Evolutionary conservation across 2,113 vertebrate genomes (phyloP).

Genomic region (Nothoprocta perdicaria): DNA sequence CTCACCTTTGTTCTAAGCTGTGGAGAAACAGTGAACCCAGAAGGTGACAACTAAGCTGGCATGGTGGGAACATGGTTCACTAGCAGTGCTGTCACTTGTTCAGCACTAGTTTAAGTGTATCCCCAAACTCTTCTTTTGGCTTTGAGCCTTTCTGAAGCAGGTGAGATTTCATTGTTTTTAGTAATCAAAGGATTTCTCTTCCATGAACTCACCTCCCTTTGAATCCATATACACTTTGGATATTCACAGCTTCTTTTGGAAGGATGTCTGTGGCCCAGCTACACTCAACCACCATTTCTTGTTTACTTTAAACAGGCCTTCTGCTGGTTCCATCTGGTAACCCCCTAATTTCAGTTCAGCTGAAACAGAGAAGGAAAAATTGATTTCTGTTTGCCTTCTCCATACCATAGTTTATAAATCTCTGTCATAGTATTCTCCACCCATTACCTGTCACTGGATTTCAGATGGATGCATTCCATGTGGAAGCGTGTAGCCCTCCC

Average conservation of each 20-base stretch:
- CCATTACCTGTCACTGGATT: background rate
- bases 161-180: background rate
- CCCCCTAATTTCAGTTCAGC: background rate
- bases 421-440: background rate
- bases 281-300: background rate
- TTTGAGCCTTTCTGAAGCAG: background rate
- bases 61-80: background rate
- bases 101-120: background rate
- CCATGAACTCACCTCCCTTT: background rate
- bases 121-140: background rate
- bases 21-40: background rate
- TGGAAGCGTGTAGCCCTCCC: background rate
- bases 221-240: background rate
- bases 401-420: background rate
- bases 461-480: background rate
- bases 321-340: background rate
- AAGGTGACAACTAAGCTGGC: background rate
- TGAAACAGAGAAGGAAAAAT: background rate
- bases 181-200: background rate
- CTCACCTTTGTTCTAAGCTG: rapidly evolving
- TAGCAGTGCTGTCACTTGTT: background rate
- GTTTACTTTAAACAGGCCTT: background rate
- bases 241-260: background rate
- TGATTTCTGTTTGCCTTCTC: background rate
- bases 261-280: background rate